These are phyloP conservation scores for Takifugu rubripes DNA, from an alignment of 2,797 vertebrate genomes.

Conservation along the genomic window DNA sequence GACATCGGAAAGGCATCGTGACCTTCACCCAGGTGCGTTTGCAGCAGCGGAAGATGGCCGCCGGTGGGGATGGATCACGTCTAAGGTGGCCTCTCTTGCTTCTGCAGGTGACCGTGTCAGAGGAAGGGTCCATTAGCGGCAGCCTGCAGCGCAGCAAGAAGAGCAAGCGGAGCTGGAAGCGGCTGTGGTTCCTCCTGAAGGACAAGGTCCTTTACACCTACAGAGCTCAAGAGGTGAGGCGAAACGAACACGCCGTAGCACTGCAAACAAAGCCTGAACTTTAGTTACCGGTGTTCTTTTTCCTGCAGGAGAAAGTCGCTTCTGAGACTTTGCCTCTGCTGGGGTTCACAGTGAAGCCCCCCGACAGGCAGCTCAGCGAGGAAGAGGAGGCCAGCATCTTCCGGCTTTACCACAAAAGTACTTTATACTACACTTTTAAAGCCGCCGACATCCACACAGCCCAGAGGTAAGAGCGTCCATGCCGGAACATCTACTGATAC, in stretches of 20 bases:
- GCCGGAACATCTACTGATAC: background rate
- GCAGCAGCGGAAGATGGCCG: background rate
- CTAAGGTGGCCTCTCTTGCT: too few species aligned
- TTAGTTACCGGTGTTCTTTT: background rate
- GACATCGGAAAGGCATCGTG: conserved; percentile 86
- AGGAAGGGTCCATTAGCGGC: conserved; percentile 84
- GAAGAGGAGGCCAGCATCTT: conserved; percentile 81
- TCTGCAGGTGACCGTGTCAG: conserved; percentile 55
- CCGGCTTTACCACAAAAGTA: conserved; percentile 97
- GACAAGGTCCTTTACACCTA: conserved; percentile 99
- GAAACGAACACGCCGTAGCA: conserved; percentile 59
- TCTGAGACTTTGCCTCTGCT: conserved; percentile 91
- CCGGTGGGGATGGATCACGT: too few species aligned
- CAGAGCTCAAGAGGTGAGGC: conserved; percentile 86
- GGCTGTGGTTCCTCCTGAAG: conserved; percentile 97
- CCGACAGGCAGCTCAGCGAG: conserved; percentile 77
- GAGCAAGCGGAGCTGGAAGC: conserved; percentile 93
- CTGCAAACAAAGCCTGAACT: conserved; percentile 41
- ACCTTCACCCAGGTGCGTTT: conserved; percentile 84
- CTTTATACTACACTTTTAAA: conserved; percentile 92
- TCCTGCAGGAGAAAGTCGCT: conserved; percentile 86
- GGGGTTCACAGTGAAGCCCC: conserved; percentile 88
- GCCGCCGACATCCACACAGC: conserved; percentile 86
- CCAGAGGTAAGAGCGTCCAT: conserved; percentile 79
- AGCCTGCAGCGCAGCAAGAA: conserved; percentile 88